A percentile compares a stretch with the other conserved stretches of the same genome.
These are phyloP conservation scores for Caenorhabditis inopinata DNA, from an alignment of 1,140 invertebrate genomes.

Conservation along the genomic window DNA sequence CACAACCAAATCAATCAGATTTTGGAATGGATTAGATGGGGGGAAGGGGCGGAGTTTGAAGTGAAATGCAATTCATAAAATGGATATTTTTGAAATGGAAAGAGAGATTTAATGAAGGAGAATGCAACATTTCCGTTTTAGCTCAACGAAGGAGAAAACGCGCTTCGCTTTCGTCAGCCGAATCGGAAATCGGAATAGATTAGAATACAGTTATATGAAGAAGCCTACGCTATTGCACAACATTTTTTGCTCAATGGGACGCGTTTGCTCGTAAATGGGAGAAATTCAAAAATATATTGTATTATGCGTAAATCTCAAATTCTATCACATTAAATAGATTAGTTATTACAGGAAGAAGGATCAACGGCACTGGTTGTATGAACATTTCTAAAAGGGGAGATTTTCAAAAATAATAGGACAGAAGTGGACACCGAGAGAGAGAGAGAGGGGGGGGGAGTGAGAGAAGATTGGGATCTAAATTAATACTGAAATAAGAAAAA, in stretches of 20 bases:
- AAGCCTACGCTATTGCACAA: no score
- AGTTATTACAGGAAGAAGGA: neutral
- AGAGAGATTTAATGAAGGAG: neutral
- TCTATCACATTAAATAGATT: slow-evolving; percentile 3
- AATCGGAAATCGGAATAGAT: no score
- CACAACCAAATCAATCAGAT: neutral
- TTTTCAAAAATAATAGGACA: neutral
- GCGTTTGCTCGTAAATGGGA: no score
- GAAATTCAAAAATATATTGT: neutral
- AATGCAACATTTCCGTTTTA: no score
- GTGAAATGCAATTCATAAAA: slow-evolving; percentile 7
- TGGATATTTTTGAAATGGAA: neutral
- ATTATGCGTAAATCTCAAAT: neutral
- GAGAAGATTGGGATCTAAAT: neutral
- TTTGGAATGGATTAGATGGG: neutral
- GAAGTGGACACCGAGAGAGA: neutral
- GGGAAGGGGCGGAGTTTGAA: no score
- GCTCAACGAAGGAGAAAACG: no score
- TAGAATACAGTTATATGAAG: no score
- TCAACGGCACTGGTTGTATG: neutral
- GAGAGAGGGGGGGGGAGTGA: no score
- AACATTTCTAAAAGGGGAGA: neutral
- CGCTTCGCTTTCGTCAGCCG: no score
- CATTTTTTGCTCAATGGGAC: no score
- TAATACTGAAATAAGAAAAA: neutral